Conservation (phyloP, 2,797 vertebrate genomes). For the Poeciliopsis presidionis region DNA sequence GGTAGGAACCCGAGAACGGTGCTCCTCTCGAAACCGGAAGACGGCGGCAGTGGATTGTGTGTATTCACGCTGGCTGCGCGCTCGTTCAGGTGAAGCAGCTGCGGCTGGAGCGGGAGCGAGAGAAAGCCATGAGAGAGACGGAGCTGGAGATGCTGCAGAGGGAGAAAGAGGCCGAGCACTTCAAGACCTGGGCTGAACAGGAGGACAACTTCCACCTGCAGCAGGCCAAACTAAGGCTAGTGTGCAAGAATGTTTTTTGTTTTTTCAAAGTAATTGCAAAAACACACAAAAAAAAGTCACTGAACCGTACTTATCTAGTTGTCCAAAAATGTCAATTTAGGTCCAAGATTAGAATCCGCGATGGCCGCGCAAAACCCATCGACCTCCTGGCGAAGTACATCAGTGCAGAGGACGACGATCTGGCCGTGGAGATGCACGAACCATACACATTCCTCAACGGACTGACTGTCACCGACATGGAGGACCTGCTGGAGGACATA, state of each 20-base stretch:
- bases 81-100: slow-evolving; percentile 92
- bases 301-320: neutral
- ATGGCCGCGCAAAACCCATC: slow-evolving; percentile 94
- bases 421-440: slow-evolving; percentile 98
- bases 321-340: slow-evolving; percentile 65
- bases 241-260: neutral
- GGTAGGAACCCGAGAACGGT: slow-evolving; percentile 67
- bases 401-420: slow-evolving; percentile 94
- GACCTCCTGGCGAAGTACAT: slow-evolving; percentile 98
- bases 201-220: slow-evolving; percentile 98
- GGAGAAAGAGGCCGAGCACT: slow-evolving; percentile 97
- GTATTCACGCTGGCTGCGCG: neutral
- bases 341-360: slow-evolving; percentile 96
- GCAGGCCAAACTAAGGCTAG: slow-evolving; percentile 94
- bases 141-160: slow-evolving; percentile 98
- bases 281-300: neutral
- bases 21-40: neutral
- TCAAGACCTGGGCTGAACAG: slow-evolving; percentile 98
- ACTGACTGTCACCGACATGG: slow-evolving; percentile 96
- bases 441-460: slow-evolving; percentile 97
- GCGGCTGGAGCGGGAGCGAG: slow-evolving; percentile 93
- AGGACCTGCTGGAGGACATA: slow-evolving; percentile 97
- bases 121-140: slow-evolving; percentile 96
- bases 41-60: neutral
- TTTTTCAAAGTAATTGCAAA: neutral